phyloP scores from a whole-genome alignment of 2,113 vertebrate species.

The Oceanites oceanicus region DNA sequence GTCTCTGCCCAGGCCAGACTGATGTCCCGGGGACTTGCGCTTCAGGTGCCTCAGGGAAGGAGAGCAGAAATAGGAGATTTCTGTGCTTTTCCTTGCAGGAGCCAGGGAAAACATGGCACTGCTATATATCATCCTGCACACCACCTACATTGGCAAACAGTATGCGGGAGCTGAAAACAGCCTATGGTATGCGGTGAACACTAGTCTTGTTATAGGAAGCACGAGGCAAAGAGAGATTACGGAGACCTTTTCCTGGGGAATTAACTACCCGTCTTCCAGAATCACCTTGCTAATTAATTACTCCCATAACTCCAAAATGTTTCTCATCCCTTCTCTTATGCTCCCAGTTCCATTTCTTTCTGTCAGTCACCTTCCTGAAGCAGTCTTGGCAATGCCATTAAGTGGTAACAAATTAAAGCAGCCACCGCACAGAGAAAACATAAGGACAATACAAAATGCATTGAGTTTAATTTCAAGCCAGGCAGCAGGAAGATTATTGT shows the following conservation, averaged over 20 bases:
- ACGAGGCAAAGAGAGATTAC: background rate
- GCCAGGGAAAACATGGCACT: background rate
- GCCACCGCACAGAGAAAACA: background rate
- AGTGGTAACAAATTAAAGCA: background rate
- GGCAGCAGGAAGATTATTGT: background rate
- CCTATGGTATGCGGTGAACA: fast-evolving
- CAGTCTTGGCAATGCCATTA: background rate
- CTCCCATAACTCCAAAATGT: background rate
- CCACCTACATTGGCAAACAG: background rate
- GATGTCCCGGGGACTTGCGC: background rate
- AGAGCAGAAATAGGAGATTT: background rate
- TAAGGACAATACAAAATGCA: background rate
- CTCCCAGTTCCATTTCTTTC: background rate
- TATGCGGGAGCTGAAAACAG: fast-evolving
- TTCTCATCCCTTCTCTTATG: background rate
- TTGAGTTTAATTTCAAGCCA: background rate
- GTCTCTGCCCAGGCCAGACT: background rate
- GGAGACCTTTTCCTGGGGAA: background rate
- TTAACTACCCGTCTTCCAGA: background rate
- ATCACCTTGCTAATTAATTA: background rate
- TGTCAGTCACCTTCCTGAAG: background rate
- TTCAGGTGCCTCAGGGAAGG: background rate
- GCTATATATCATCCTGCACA: background rate
- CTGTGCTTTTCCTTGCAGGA: background rate
- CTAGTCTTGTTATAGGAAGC: background rate